Conservation (phyloP, 2,888 invertebrate species). For the Silvanus unidentatus region DNA sequence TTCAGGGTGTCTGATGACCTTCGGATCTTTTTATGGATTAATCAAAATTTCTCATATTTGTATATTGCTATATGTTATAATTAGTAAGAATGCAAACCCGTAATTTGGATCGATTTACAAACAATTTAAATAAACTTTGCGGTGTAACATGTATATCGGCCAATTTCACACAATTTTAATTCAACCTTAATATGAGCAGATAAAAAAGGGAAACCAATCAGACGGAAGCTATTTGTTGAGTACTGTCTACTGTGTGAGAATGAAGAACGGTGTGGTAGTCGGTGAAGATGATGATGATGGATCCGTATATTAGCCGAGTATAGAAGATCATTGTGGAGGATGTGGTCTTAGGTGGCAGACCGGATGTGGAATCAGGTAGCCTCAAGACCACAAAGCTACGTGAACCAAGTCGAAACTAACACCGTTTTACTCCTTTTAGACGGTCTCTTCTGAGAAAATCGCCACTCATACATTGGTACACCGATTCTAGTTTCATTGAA, state of each 20-base stretch:
- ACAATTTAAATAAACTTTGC: constrained; percentile 25
- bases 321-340: constrained; percentile 28
- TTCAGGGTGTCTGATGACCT: too few species aligned
- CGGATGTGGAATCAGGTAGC: constrained; percentile 47
- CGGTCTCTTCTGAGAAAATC: not conserved
- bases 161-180: constrained; percentile 39
- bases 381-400: constrained; percentile 41
- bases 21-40: not conserved
- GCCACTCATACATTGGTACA: too few species aligned
- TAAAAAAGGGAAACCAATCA: constrained; percentile 31
- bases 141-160: constrained; percentile 20
- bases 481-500: too few species aligned
- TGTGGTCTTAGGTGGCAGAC: constrained; percentile 39
- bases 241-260: constrained; percentile 15
- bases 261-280: constrained; percentile 12
- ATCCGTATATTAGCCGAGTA: constrained; percentile 25
- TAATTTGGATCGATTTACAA: not conserved
- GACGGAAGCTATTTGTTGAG: constrained; percentile 35
- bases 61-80: too few species aligned
- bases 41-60: too few species aligned
- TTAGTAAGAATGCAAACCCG: too few species aligned
- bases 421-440: constrained; percentile 19
- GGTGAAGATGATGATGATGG: constrained; percentile 18
- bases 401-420: constrained; percentile 39
- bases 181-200: constrained; percentile 16